Conservation (phyloP, 2,113 vertebrate genomes). For the Patagioenas fasciata region DNA sequence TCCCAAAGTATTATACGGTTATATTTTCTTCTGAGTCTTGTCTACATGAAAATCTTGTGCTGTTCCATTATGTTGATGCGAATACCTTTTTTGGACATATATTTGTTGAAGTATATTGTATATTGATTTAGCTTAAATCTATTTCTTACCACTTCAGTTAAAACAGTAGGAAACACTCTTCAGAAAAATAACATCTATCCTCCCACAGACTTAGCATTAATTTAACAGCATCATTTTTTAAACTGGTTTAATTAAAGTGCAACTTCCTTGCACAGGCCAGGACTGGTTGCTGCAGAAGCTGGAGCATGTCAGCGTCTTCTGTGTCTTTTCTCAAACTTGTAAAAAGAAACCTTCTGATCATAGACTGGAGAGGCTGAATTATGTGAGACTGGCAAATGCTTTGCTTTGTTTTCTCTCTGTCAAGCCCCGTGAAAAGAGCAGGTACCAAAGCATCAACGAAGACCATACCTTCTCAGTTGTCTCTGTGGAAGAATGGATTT, state of each 20-base stretch:
- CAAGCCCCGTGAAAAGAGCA: not conserved
- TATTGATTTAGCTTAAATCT: conserved; percentile 31
- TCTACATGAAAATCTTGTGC: not conserved
- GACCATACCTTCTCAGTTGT: not conserved
- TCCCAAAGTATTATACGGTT: not conserved
- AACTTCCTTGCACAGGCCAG: conserved; percentile 25
- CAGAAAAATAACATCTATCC: not conserved
- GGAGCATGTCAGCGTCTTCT: not conserved
- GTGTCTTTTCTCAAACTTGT: not conserved
- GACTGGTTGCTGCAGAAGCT: conserved; percentile 8
- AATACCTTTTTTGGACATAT: conserved; percentile 14
- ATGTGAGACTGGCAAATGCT: not conserved
- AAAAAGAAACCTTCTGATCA: not conserved
- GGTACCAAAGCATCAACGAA: not conserved
- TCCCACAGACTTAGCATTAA: conserved; percentile 28
- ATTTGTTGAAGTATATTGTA: not conserved
- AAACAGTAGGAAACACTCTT: not conserved
- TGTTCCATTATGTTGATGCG: conserved; percentile 20
- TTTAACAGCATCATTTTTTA: not conserved
- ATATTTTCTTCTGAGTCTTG: conserved; percentile 9
- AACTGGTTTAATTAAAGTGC: conserved; percentile 43
- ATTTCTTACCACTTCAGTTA: not conserved
- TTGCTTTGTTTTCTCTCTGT: not conserved
- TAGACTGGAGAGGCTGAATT: not conserved
- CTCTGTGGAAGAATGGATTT: not conserved